Evolutionary conservation across 2,113 vertebrate genomes (phyloP), one percentile per base, ranked within the genome.

Genomic region (Protomyctophum bolini): DNA sequence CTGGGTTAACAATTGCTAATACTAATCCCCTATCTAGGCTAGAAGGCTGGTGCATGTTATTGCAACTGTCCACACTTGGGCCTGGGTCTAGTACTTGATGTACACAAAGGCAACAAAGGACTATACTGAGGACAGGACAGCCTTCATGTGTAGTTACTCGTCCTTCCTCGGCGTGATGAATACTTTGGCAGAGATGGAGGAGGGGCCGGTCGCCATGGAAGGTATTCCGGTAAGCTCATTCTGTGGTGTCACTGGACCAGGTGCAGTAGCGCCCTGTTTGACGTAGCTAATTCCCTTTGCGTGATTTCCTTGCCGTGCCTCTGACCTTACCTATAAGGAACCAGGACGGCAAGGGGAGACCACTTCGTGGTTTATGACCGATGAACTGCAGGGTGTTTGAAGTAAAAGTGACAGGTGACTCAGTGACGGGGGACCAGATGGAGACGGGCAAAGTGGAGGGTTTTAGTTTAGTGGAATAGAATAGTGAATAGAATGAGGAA

Each of bases 201-300:
- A 79, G 79, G 66, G 58, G 80, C 68, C 57, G 65, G 52, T 78
- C 54, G 77, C 70, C 66, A 68, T 80, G 82, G 78, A 85, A 85
- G 70, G 78, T 62, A 86, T 87, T 77, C 80, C 11, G 73, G 84
- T 88, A 83, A 87, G 84, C 87, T 86, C 80, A 83, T 21, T 6
- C 59, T 70, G 68, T 68, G 54, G 76, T 80, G 76, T 80, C 63
- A 58, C 58, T 72, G 67, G 80, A 61, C 73, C 58, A 58, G 56
- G 61, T 41, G 5, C 33, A 41, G 21, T 68, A 41, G 61, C 15
- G 63, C 73, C 79, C 63, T 79, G 58, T 81, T 79, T 63, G 77
- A 77, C 64, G 56, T 58, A 29, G 8, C 63, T 45, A 80, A 73
- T 78, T 71, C 68, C 66, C 78, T 84, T 72, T 80, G 63, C 64